Conservation (phyloP, 2,113 vertebrate genomes). For the Terrapene triunguis region DNA sequence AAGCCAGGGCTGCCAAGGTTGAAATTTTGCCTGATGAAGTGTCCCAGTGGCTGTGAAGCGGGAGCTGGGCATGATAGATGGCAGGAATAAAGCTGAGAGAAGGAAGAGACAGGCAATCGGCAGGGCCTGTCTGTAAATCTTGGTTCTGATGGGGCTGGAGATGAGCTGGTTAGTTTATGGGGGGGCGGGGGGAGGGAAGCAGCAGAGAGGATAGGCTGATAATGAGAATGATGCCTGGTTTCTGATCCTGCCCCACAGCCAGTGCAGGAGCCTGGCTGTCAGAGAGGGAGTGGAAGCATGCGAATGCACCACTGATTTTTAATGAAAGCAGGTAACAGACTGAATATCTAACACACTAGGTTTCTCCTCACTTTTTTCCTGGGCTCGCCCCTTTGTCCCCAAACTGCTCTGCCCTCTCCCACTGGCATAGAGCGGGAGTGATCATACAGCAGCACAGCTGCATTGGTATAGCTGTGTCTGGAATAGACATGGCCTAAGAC, state of each 20-base stretch:
- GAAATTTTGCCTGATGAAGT: constrained; percentile 64
- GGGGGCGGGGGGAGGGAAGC: background rate
- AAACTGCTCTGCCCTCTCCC: accelerated
- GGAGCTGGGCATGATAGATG: constrained; percentile 66
- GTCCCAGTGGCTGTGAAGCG: constrained; percentile 46
- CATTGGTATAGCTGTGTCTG: too few relatives aligned
- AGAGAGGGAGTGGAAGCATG: constrained; percentile 59
- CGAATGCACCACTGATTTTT: constrained; percentile 61
- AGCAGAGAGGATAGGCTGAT: background rate
- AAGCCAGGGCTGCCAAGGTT: constrained; percentile 20
- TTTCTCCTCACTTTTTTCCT: accelerated
- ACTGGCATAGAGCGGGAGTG: too few relatives aligned
- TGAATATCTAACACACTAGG: background rate
- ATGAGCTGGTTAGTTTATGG: constrained; percentile 64
- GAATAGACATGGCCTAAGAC: too few relatives aligned
- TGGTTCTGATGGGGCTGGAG: constrained; percentile 62
- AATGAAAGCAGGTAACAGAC: constrained; percentile 50
- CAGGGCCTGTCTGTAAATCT: constrained; percentile 66
- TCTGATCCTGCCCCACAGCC: background rate
- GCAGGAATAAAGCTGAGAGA: constrained; percentile 59
- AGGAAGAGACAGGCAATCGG: constrained; percentile 44
- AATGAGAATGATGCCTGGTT: background rate
- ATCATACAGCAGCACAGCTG: too few relatives aligned
- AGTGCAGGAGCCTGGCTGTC: background rate
- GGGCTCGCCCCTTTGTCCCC: background rate